Base-by-base conservation (phyloP, 2,888 invertebrate species). In the Nymphalis polychloros region DNA sequence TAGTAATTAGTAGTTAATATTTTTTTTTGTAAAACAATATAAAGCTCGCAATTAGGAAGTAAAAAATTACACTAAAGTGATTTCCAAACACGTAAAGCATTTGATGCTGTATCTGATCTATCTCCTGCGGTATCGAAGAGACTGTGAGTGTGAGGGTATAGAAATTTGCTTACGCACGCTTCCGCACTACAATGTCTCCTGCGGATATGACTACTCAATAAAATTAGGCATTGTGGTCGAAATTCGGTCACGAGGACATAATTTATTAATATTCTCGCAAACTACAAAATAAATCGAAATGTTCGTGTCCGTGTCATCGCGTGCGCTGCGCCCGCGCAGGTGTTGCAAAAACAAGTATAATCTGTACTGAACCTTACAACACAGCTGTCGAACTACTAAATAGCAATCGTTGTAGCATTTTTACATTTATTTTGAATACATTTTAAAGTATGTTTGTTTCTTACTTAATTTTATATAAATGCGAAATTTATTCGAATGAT, bases 251-350 rank as follows among this genome's bases (percentile, higher is more conserved):
- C 20, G 23, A 52, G 23, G 23, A 10, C 52, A 19, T 41, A 35
- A 13, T 27, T 35, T 50, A 59, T 50, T 13, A 23, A 19, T 16
- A 52, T 60, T 65, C 65, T 46, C 52, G 60, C 46, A 46, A 31
- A 31, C 17, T 47, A 55, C 48, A 23, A 53, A 64, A 65, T 47
- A 19, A 59, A 49, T 46, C 27, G 52, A 59, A 59, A 57, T 63
- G 62, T 64, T 61, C 64, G 61, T 71, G 66, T 62, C n/a, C 19
- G 35, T 55, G 62, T 41, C 47, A 64, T 71, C 66, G 71, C 71
- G 71, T 69, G 71, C 57, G 65, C 19, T 16, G 59, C 63, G 63
- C 63, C 48, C 48, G 61, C 66, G 66, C 55, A 41, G 50, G 52
- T 67, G 61, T 48, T 35, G 66, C 55, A 62, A 62, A 67, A 48